These are phyloP conservation scores for Cinclus cinclus DNA, from an alignment of 2,113 vertebrate species.

Conservation along the genomic window DNA sequence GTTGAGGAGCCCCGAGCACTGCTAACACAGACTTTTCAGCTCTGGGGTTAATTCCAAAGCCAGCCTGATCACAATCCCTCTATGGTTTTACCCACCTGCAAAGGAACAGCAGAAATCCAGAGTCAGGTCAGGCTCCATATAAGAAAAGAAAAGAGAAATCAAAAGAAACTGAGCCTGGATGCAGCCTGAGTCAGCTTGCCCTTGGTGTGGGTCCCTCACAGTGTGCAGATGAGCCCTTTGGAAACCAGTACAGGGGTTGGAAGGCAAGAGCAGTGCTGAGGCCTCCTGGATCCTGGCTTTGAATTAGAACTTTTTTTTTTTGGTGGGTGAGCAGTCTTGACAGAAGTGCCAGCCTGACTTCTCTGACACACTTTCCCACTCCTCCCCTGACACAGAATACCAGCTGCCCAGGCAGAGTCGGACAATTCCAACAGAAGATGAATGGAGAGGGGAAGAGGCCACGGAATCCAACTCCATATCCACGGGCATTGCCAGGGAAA, in stretches of 20 bases:
- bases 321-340: background rate
- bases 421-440: background rate
- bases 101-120: background rate
- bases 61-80: background rate
- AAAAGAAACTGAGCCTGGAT: background rate
- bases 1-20: background rate
- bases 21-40: background rate
- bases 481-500: background rate
- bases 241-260: background rate
- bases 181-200: background rate
- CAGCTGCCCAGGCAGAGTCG: background rate
- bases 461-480: background rate
- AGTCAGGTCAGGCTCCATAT: background rate
- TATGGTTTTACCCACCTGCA: background rate
- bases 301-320: background rate
- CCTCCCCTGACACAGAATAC: fast-evolving
- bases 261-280: background rate
- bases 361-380: background rate
- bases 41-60: background rate
- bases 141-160: background rate
- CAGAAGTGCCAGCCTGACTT: background rate
- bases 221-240: background rate
- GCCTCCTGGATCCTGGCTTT: background rate
- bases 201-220: background rate
- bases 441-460: background rate